phyloP scores from a whole-genome alignment of 2,888 invertebrate species.

The Ramazzottius varieornatus region DNA sequence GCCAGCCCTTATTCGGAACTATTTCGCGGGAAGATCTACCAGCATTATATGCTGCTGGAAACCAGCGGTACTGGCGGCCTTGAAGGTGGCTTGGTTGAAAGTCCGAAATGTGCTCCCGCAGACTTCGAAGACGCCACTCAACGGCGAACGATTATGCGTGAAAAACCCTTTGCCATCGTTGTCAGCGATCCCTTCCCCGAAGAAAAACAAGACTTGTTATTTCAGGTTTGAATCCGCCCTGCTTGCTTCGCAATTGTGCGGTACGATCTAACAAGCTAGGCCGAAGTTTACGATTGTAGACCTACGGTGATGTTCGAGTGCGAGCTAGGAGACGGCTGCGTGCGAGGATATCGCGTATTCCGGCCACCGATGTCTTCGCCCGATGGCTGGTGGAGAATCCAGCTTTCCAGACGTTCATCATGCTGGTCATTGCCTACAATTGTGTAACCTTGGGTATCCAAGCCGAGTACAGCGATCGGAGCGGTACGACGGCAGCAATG shows the following conservation, averaged over 20 bases:
- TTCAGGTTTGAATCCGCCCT: too few relatives aligned
- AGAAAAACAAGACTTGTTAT: background rate
- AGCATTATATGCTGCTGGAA: conserved; percentile 3
- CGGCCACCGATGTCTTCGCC: background rate
- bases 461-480: background rate
- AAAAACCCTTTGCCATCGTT: background rate
- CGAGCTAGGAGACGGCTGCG: background rate
- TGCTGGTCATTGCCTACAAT: background rate
- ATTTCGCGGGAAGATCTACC: conserved; percentile 1
- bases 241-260: too few relatives aligned
- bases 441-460: background rate
- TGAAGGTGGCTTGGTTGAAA: background rate
- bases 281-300: too few relatives aligned
- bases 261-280: too few relatives aligned
- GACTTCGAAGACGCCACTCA: background rate
- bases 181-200: background rate
- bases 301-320: background rate
- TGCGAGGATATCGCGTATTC: background rate
- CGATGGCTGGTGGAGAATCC: background rate
- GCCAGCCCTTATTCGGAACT: background rate
- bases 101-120: background rate
- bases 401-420: background rate
- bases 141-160: background rate
- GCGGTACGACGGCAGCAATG: background rate
- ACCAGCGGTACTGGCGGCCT: background rate